A percentile compares a stretch with the other conserved stretches of the same genome.
Evolutionary conservation across 2,113 vertebrate species (phyloP).

Genomic region (Petromus typicus): DNA sequence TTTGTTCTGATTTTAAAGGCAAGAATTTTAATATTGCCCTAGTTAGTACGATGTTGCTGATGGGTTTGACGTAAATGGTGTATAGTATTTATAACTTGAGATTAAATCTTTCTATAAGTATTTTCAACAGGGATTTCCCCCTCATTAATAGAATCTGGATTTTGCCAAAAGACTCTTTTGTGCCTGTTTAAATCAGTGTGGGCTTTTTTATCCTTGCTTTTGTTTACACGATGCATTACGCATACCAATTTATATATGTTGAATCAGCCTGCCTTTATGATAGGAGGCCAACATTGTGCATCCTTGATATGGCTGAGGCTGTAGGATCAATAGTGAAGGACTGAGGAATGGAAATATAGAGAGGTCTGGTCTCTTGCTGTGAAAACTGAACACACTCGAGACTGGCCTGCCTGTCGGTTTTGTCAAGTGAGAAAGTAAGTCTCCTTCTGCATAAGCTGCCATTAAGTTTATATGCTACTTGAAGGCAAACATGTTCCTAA

Average conservation of each 20-base stretch:
- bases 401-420: not conserved
- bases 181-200: not conserved
- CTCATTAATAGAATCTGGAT: not conserved
- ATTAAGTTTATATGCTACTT: not conserved
- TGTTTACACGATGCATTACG: not conserved
- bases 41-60: not conserved
- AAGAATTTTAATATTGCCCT: not conserved
- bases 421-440: not conserved
- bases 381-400: not conserved
- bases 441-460: not conserved
- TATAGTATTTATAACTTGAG: not conserved
- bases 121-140: not conserved
- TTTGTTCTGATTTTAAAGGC: not conserved
- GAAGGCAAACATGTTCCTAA: not conserved
- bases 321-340: not conserved
- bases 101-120: not conserved
- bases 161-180: not conserved
- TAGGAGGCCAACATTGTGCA: not conserved
- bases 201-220: not conserved
- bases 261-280: not conserved
- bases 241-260: not conserved
- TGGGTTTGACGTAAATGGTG: not conserved
- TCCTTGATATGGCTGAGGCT: not conserved
- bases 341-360: not conserved
- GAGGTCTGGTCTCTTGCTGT: not conserved